Evolutionary conservation across 2,113 vertebrate species (phyloP).

Genomic region (Oreochromis aureus): DNA sequence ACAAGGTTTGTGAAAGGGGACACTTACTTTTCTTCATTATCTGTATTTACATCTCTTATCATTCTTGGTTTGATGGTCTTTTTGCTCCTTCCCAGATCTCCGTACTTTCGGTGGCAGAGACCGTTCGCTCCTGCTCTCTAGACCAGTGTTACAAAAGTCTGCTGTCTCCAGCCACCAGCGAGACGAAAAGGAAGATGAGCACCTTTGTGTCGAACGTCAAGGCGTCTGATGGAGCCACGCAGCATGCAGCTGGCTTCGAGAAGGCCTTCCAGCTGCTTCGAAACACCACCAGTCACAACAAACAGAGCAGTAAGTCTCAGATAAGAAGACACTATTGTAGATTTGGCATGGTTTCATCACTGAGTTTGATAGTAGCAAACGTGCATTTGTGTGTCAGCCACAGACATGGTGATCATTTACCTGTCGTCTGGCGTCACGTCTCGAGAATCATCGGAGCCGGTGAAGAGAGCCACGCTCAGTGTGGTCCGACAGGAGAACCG

Average conservation of each 20-base stretch:
- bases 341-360: background rate
- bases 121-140: constrained; percentile 88
- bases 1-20: constrained; percentile 77
- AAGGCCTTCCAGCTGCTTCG: constrained; percentile 94
- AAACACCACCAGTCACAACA: constrained; percentile 85
- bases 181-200: constrained; percentile 97
- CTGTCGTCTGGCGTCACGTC: constrained; percentile 93
- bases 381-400: constrained; percentile 66
- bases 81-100: constrained; percentile 78
- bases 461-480: constrained; percentile 91
- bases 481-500: constrained; percentile 92
- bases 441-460: constrained; percentile 85
- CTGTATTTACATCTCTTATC: background rate
- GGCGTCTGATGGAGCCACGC: constrained; percentile 84
- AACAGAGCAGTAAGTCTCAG: constrained; percentile 80
- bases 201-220: constrained; percentile 89
- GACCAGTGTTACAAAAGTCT: constrained; percentile 96
- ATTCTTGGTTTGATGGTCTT: background rate
- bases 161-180: constrained; percentile 94
- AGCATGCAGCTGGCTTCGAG: constrained; percentile 90
- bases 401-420: constrained; percentile 95
- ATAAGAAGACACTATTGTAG: background rate
- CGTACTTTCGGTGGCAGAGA: constrained; percentile 85
- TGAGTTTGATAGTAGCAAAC: background rate
- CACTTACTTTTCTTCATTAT: background rate